Percentiles rank a stretch among this genome's conserved stretches.
phyloP scores from a whole-genome alignment of 92 coral and sea anemone genomes.

The Pocillopora grandis region DNA sequence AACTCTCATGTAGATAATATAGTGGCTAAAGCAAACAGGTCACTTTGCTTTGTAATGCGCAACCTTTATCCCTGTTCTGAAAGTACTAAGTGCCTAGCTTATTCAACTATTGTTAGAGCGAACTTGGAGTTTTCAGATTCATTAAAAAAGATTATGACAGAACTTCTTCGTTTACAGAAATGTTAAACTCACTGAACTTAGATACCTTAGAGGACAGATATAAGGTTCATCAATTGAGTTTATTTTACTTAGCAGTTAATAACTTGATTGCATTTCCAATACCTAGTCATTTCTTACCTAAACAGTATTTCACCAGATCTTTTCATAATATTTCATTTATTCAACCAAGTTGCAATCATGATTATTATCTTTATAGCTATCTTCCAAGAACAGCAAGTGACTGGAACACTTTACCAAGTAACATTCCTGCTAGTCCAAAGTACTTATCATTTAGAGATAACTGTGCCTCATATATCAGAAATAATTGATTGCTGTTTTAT shows the following conservation, averaged over 20 bases:
- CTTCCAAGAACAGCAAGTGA: no score
- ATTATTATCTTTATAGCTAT: no score
- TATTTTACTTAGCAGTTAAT: conserved; percentile 45
- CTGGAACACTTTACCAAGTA: no score
- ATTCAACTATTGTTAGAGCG: conserved; percentile 30
- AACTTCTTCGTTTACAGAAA: conserved; percentile 33
- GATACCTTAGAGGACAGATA: conserved; percentile 31
- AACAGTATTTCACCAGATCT: no score
- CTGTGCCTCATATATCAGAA: no score
- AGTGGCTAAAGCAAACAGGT: conserved; percentile 46
- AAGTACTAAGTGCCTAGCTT: conserved; percentile 18
- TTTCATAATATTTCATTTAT: no score
- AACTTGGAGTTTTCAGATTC: conserved; percentile 21
- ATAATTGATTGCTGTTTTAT: no score
- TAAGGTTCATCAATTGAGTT: conserved; percentile 36
- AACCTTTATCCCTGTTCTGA: conserved; percentile 32
- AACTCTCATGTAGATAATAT: conserved; percentile 48
- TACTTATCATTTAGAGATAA: no score
- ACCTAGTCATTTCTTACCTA: no score
- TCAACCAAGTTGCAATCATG: no score
- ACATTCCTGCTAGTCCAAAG: no score
- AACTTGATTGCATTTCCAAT: no score
- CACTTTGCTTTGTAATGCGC: conserved; percentile 54
- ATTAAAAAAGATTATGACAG: conserved; percentile 30
- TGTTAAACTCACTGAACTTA: conserved; percentile 38